A percentile compares a stretch with the other conserved stretches of the same genome.
Evolutionary conservation across 1,140 invertebrate genomes (phyloP).

Genomic region (Cheumatopsyche charites): DNA sequence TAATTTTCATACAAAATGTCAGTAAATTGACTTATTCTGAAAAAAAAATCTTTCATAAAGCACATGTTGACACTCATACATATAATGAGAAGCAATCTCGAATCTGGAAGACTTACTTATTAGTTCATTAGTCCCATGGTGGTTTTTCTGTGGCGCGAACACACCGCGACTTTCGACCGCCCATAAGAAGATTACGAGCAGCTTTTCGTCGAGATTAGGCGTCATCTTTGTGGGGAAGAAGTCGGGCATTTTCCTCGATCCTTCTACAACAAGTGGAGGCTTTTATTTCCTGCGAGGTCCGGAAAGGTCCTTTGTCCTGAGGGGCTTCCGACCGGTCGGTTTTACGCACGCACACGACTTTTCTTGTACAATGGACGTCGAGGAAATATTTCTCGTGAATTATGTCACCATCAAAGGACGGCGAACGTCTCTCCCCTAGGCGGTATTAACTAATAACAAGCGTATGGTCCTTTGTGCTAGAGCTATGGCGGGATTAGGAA

Average conservation of each 20-base stretch:
- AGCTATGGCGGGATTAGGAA: not conserved
- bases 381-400: constrained; percentile 42
- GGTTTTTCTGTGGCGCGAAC: not conserved
- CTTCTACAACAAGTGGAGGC: constrained; percentile 1
- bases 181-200: constrained; percentile 10
- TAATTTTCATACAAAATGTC: too few relatives aligned
- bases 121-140: constrained; percentile 6
- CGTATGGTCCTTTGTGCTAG: not conserved
- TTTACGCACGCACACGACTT: constrained; percentile 9
- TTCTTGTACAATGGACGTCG: constrained; percentile 34
- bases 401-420: constrained; percentile 34
- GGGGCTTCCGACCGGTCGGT: constrained; percentile 28
- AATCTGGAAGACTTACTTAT: too few relatives aligned
- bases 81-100: too few relatives aligned
- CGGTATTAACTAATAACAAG: constrained; percentile 9
- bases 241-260: constrained; percentile 16
- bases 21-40: too few relatives aligned
- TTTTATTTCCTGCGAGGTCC: constrained; percentile 27
- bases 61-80: too few relatives aligned
- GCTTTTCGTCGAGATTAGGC: constrained; percentile 17
- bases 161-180: not conserved
- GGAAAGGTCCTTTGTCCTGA: constrained; percentile 43
- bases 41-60: too few relatives aligned
- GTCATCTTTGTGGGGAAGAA: not conserved
- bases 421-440: constrained; percentile 8